phyloP scores from a whole-genome alignment of 2,113 vertebrate species.

The Ptychochromis oligacanthus region DNA sequence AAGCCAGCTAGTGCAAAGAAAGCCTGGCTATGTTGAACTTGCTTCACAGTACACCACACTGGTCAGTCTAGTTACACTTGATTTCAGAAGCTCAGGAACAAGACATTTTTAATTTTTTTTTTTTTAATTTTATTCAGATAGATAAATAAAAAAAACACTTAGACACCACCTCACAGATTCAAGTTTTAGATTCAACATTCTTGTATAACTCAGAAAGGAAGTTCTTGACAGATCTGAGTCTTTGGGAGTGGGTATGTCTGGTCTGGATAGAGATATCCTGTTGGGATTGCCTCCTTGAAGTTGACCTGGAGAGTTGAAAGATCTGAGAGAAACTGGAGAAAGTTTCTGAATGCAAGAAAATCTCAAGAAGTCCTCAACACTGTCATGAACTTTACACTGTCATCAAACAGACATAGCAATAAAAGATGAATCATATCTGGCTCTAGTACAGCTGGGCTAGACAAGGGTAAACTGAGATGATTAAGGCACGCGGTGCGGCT shows the following conservation, averaged over 20 bases:
- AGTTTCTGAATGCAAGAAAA: neutral
- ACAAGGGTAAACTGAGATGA: neutral
- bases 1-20: neutral
- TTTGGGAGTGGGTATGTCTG: neutral
- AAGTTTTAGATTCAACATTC: neutral
- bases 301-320: neutral
- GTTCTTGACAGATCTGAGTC: neutral
- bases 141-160: too few species aligned
- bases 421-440: slow-evolving; percentile 15
- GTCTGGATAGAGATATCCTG: neutral
- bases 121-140: neutral
- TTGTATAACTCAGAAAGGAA: neutral
- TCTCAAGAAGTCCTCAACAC: neutral
- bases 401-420: neutral
- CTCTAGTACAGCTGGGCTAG: neutral
- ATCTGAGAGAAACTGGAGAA: neutral
- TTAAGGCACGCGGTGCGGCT: neutral
- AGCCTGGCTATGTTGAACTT: neutral
- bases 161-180: neutral
- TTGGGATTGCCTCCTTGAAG: neutral
- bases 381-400: neutral
- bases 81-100: neutral
- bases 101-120: slow-evolving; percentile 14
- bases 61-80: neutral
- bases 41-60: neutral